phyloP scores from a whole-genome alignment of 2,888 invertebrate genomes.

The Sinodicranocentrus sp. region DNA sequence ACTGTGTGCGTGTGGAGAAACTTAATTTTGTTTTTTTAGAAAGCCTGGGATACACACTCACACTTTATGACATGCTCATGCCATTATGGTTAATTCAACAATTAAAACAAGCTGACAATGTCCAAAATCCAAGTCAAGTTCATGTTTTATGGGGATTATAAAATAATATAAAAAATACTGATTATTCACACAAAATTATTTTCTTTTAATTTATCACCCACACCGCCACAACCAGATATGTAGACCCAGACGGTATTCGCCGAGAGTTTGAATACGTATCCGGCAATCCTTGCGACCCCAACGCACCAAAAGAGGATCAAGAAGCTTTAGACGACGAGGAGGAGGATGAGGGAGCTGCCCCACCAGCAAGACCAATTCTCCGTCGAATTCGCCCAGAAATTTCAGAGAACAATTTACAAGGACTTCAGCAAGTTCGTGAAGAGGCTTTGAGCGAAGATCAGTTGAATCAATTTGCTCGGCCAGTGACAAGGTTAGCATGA shows the following conservation, averaged over 20 bases:
- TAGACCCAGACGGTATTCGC: constrained; percentile 92
- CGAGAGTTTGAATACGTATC: constrained; percentile 92
- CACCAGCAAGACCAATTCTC: constrained; percentile 77
- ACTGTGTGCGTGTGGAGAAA: background rate
- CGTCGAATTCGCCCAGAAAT: constrained; percentile 75
- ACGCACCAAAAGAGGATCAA: constrained; percentile 86
- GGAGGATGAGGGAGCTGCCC: constrained; percentile 81
- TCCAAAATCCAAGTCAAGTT: too few relatives aligned
- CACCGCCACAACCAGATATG: constrained; percentile 79
- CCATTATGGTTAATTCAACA: too few relatives aligned
- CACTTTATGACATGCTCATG: too few relatives aligned
- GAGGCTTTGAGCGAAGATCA: constrained; percentile 75
- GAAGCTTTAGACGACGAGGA: constrained; percentile 80
- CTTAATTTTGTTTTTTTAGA: constrained; percentile 13
- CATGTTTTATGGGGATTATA: too few relatives aligned
- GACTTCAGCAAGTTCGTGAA: constrained; percentile 76
- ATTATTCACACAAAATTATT: background rate
- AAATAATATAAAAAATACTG: background rate
- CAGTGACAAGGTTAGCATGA: constrained; percentile 65
- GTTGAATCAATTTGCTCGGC: constrained; percentile 73
- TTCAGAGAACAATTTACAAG: constrained; percentile 71
- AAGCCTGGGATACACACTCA: constrained; percentile 38
- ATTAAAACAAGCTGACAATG: too few relatives aligned
- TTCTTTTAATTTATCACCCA: background rate
- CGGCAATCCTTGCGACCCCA: constrained; percentile 91